Base-by-base conservation (phyloP, 2,797 vertebrate genomes). In the Neostethus bicornis region DNA sequence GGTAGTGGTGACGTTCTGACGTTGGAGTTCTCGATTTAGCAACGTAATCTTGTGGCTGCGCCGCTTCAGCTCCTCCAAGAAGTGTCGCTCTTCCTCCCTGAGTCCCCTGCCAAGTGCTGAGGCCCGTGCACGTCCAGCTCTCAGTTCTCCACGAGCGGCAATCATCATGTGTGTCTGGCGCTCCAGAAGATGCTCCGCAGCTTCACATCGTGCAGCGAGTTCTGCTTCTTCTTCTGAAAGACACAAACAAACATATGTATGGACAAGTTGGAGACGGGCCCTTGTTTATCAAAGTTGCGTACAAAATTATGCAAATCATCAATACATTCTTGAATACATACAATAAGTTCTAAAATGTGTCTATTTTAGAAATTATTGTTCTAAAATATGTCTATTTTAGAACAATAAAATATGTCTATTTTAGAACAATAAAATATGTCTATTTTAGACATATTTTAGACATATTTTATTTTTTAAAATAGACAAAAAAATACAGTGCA, bases 1-100 rank as follows among this genome's bases (percentile, higher is more conserved):
- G 0, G 94, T 91, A 0, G 94, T 93, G 17, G 93, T 90, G 58
- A 93, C 91, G 0, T 94, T 96, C 85, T 96, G 95, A 31, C 93
- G 94, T 67, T 95, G 93, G 71, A 98, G 92, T 85, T 97, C 95
- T 0, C 93, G 93, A 70, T 92, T 93, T 34, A 98, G 90, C 52
- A 96, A 83, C 0, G 94, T 94, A 81, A 95, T 95, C 50, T 95
- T 92, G 76, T 98, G 96, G 82, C 96, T 96, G 60, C 94, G 93
- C 0, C 93, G 91, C 56, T 97, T 96, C 59, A 98, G 93, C 66
- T 98, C 96, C 45, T 98, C 95, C 77, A 98, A 87, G 88, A 96
- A 98, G 7, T 86, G 90, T 0, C 93, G 92, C 85, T 98, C 96
- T 58, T 96, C 94, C 2, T 87, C 92, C 66, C 92, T 89, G 55